phyloP scores from a whole-genome alignment of 2,113 vertebrate species.

The Mobula hypostoma region DNA sequence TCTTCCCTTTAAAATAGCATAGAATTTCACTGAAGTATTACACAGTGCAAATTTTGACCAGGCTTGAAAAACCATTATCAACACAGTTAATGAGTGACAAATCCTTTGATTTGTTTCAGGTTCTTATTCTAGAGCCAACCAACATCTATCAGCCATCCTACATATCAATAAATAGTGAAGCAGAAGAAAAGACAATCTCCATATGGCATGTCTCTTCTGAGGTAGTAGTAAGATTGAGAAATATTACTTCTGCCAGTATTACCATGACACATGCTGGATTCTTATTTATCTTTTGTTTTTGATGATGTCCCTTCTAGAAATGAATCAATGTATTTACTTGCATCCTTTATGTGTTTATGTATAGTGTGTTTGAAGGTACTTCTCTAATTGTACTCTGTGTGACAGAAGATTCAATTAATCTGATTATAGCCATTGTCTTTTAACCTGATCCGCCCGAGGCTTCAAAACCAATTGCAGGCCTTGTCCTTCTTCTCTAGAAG shows the following conservation, averaged over 20 bases:
- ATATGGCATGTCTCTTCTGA: slow-evolving; percentile 83
- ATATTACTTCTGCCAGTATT: not conserved
- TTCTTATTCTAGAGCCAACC: slow-evolving; percentile 84
- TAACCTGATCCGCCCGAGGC: not conserved
- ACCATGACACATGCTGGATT: not conserved
- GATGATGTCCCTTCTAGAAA: not conserved
- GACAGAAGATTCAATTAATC: not conserved
- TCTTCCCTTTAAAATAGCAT: not conserved
- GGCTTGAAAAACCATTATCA: not conserved
- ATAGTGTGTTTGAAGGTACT: not conserved
- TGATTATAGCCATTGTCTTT: not conserved
- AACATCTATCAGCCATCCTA: slow-evolving; percentile 88
- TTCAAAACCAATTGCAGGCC: not conserved
- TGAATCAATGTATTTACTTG: not conserved
- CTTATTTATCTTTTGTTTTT: not conserved
- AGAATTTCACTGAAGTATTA: not conserved
- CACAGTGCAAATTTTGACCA: not conserved
- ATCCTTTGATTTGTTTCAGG: slow-evolving; percentile 54
- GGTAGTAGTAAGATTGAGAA: slow-evolving; percentile 66
- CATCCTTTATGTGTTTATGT: not conserved
- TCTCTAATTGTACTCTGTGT: not conserved
- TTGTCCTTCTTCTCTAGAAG: not conserved
- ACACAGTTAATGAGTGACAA: not conserved
- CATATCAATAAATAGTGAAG: slow-evolving; percentile 84
- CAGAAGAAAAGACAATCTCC: slow-evolving; percentile 81